Evolutionary conservation across 2,888 invertebrate genomes (phyloP).

Genomic region (Globia sparganii): DNA sequence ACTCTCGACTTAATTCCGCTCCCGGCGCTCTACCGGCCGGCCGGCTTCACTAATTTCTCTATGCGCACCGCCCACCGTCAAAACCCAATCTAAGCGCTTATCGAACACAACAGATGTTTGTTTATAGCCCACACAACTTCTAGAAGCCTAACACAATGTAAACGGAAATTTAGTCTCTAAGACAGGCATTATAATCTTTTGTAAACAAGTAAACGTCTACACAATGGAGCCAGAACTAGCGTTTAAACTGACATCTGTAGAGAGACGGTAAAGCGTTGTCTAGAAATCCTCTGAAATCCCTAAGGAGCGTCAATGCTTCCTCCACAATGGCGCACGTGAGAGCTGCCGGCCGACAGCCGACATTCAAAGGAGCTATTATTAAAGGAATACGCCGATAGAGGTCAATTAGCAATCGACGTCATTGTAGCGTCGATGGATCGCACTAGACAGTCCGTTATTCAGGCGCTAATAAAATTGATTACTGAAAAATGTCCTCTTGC

Average conservation of each 20-base stretch:
- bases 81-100: constrained; percentile 68
- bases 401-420: constrained; percentile 82
- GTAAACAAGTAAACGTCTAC: constrained; percentile 69
- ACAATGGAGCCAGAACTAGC: constrained; percentile 72
- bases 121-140: constrained; percentile 20
- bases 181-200: constrained; percentile 67
- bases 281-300: constrained; percentile 84
- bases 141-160: constrained; percentile 22
- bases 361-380: constrained; percentile 85
- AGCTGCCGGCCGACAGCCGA: constrained; percentile 75
- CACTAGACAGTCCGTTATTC: constrained; percentile 48
- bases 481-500: background rate
- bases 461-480: background rate
- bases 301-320: constrained; percentile 79
- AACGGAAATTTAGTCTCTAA: constrained; percentile 54
- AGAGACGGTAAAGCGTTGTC: constrained; percentile 74
- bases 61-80: constrained; percentile 71
- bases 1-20: constrained; percentile 88
- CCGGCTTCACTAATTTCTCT: constrained; percentile 81
- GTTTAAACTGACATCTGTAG: constrained; percentile 71
- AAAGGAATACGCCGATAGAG: constrained; percentile 80
- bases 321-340: constrained; percentile 81
- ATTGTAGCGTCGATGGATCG: constrained; percentile 53
- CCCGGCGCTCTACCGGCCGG: constrained; percentile 76
- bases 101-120: constrained; percentile 32